These are phyloP conservation scores for Adela reaumurella DNA, from an alignment of 2,888 invertebrate genomes.

Conservation along the genomic window DNA sequence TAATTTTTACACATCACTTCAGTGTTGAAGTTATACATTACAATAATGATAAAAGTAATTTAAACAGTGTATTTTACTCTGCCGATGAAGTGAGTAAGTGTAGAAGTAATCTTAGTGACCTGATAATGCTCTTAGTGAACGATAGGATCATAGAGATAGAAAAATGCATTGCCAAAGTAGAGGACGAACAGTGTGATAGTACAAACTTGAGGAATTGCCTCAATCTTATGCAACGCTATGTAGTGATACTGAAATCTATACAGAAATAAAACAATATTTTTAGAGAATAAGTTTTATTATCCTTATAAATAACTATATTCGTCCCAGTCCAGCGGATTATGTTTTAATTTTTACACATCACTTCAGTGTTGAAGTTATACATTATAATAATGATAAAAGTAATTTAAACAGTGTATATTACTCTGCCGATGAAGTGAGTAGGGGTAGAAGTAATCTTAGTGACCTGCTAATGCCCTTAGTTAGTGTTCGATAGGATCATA, in stretches of 20 bases:
- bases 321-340: too few species aligned
- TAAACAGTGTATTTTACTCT: conserved; percentile 40
- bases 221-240: conserved; percentile 43
- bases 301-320: too few species aligned
- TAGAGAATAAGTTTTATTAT: not conserved
- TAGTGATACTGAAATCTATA: conserved; percentile 32
- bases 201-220: conserved; percentile 39
- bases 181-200: conserved; percentile 22
- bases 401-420: too few species aligned
- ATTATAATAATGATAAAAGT: too few species aligned
- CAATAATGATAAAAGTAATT: conserved; percentile 33
- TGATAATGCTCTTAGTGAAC: conserved; percentile 33
- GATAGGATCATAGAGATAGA: conserved; percentile 27
- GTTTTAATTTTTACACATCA: too few species aligned
- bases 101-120: conserved; percentile 32
- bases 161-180: conserved; percentile 27
- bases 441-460: too few species aligned
- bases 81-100: conserved; percentile 35
- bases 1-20: conserved; percentile 55
- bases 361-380: too few species aligned
- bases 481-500: too few species aligned
- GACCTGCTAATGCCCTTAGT: too few species aligned
- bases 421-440: too few species aligned
- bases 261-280: not conserved
- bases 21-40: conserved; percentile 46